Evolutionary conservation across 1,140 invertebrate species (phyloP), one percentile per base, ranked within the genome.

Genomic region (Nylanderia fulva): DNA sequence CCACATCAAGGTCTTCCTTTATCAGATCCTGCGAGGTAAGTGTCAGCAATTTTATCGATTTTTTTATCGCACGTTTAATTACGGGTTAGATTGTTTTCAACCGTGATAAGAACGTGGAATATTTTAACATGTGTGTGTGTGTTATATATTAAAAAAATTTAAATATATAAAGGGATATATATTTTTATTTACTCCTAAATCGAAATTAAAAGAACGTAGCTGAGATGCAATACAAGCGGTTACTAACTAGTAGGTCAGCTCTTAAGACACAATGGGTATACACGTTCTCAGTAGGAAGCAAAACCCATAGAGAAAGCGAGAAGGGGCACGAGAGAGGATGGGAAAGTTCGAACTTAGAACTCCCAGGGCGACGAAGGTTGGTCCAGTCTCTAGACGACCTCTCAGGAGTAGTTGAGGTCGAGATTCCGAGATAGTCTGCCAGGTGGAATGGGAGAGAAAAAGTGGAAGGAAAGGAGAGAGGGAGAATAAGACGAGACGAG

Each of bases 1-100:
- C 96, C 99, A 99, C 96, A 99, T 99, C 95, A 99, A 99, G 97
- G 98, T 99, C 95, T 99, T 99, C 97, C 98, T 99, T 86, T 99
- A 99, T 95, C 99, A 99, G 96, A 99, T 99, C 95, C 97, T 99
- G 91, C 97, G 99, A 96, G 99, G 98, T 98, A 93, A 97, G 96
- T 96, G 87, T 42, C 39, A 75, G 15, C 8, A 21, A 11, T 5
- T 39, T 39, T 36, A 66, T 9, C 13, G 2, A 74, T 54, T 15
- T 63, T 76, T 52, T 84, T 63, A n/a, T 63, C 48, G 11, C 42
- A 27, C 33, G 33, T n/a, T 8, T 27, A 39, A 74, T 13, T 48
- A 27, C 63, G 29, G 29, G 45, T 11, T 18, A n/a, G n/a, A 60
- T 39, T 61, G 21, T 39, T 60, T 29, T 27, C 0, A 18, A 29